Evolutionary conservation across 2,113 vertebrate genomes (phyloP).

Genomic region (Sterna hirundo): DNA sequence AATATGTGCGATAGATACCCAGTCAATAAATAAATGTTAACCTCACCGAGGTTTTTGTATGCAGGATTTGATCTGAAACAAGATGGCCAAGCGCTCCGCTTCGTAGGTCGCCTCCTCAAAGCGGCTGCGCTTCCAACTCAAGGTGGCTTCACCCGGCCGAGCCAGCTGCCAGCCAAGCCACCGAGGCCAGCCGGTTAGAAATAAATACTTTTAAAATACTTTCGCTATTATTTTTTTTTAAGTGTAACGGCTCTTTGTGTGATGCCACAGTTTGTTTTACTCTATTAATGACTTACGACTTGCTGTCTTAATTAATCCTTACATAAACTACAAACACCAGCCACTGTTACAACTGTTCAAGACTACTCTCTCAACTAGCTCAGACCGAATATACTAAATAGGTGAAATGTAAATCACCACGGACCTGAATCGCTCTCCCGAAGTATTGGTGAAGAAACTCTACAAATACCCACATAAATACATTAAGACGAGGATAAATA

Average conservation of each 20-base stretch:
- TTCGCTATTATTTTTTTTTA: slow-evolving; percentile 9
- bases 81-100: slow-evolving; percentile 71
- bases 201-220: slow-evolving; percentile 75
- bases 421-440: slow-evolving; percentile 80
- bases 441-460: slow-evolving; percentile 83
- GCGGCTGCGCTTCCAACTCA: slow-evolving; percentile 60
- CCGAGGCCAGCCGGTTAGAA: slow-evolving; percentile 76
- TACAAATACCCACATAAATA: slow-evolving; percentile 95
- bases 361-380: slow-evolving; percentile 85
- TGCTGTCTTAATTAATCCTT: slow-evolving; percentile 83
- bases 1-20: slow-evolving; percentile 28
- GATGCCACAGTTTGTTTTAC: slow-evolving; percentile 75
- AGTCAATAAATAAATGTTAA: slow-evolving; percentile 63
- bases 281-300: slow-evolving; percentile 85
- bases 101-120: slow-evolving; percentile 47
- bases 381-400: slow-evolving; percentile 84
- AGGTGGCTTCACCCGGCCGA: slow-evolving; percentile 71
- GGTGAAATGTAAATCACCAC: slow-evolving; percentile 82
- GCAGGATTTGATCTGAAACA: slow-evolving; percentile 46
- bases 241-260: slow-evolving; percentile 66
- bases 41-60: slow-evolving; percentile 37
- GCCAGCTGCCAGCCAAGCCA: slow-evolving; percentile 71
- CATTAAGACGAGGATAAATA: slow-evolving; percentile 98
- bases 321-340: slow-evolving; percentile 89
- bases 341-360: slow-evolving; percentile 87